Percentiles rank a stretch among this genome's conserved stretches.
phyloP scores from a whole-genome alignment of 2,888 invertebrate species.

The Pandemis heparana region DNA sequence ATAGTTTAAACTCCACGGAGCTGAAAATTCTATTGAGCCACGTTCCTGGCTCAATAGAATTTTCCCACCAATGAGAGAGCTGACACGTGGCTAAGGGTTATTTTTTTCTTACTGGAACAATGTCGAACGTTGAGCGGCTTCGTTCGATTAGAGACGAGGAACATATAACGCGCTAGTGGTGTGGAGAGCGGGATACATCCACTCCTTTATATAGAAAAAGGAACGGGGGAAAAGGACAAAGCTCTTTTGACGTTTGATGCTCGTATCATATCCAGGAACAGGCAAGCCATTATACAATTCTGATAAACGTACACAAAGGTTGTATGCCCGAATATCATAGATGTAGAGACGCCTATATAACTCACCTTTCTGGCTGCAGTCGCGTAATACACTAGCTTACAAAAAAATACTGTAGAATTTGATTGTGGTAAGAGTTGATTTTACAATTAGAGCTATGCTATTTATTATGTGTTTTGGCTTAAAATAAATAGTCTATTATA shows the following conservation, averaged over 20 bases:
- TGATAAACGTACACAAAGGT: too few relatives aligned
- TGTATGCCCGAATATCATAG: too few relatives aligned
- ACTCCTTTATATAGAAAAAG: background rate
- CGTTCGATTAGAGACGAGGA: constrained; percentile 1
- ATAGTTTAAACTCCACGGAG: background rate
- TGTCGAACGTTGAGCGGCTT: constrained; percentile 13
- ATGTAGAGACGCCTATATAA: too few relatives aligned
- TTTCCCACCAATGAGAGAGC: constrained; percentile 27
- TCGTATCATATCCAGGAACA: background rate
- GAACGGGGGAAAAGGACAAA: background rate
- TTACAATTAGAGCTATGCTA: too few relatives aligned
- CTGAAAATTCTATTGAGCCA: constrained; percentile 19
- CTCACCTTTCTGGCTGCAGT: too few relatives aligned
- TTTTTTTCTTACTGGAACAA: constrained; percentile 28
- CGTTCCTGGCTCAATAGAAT: constrained; percentile 23
- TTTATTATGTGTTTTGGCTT: too few relatives aligned
- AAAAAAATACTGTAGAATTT: too few relatives aligned
- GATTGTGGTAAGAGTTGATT: too few relatives aligned
- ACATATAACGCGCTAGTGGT: background rate
- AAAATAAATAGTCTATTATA: background rate
- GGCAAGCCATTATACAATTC: background rate
- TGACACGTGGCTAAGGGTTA: constrained; percentile 19
- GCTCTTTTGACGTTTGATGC: background rate
- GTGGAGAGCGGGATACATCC: constrained; percentile 1
- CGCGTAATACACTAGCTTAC: too few relatives aligned